Evolutionary conservation across 2,797 vertebrate species (phyloP), one percentile per base, ranked within the genome.

Genomic region (Kryptopterus vitreolus): DNA sequence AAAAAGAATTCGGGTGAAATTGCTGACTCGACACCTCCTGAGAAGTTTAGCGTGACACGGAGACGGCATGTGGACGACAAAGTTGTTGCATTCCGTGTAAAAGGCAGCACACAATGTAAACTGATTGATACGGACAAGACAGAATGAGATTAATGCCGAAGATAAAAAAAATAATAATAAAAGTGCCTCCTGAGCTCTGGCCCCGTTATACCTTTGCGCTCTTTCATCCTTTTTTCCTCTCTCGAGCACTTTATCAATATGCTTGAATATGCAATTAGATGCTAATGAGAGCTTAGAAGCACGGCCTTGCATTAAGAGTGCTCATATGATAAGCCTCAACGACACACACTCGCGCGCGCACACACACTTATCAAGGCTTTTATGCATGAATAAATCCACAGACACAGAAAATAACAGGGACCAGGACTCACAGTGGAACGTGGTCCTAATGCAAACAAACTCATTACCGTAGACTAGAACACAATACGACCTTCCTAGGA

Each of bases 361-460:
- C 35, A 31, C 46, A 69, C n/a, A 33, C 15, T 26, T 18, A 58
- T 26, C 33, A 11, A 18, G 16, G 33, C 7, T 8, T 58, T 73
- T 33, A 63, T 31, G 57, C 57, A 74, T 43, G 68, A 65, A 69
- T 69, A 72, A 79, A 76, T 48, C 50, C 50, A 63, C 48, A 38
- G 26, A 59, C 43, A 74, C 59, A 57, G 29, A 52, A 38, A 74
- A 78, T 52, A 1, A 76, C 1, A 5, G 55, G 69, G 29, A 75
- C 31, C 55, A 75, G 62, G 73, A 57, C 77, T 74, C 72, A 62
- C 26, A 80, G 63, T 80, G 79, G 58, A 71, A 75, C 63, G 15
- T 80, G 79, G 77, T 71, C 38, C 61, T 79, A 69, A 77, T 84
- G 79, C 65, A 57, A 79, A 70, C 61, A 81, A 71, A 81, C 58